Evolutionary conservation across 2,888 invertebrate species (phyloP).

Genomic region (Ceramica pisi): DNA sequence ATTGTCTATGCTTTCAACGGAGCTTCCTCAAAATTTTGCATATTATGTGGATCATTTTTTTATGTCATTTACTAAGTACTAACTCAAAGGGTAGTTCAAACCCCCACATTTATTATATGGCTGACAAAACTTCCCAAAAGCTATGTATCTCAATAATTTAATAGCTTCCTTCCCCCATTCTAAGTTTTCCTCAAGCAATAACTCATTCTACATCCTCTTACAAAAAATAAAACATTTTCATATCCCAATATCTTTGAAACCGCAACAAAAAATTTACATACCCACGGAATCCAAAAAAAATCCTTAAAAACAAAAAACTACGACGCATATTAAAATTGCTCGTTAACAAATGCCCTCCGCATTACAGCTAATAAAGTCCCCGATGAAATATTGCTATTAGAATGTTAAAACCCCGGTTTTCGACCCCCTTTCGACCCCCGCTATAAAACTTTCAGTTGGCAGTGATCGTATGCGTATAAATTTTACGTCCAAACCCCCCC

Average conservation of each 20-base stretch:
- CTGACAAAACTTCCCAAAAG: background rate
- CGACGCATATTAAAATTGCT: constrained; percentile 73
- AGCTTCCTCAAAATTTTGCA: no score
- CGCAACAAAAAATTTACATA: constrained; percentile 46
- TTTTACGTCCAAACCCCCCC: constrained; percentile 76
- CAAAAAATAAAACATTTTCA: constrained; percentile 50
- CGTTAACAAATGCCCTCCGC: constrained; percentile 81
- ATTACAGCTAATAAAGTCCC: constrained; percentile 85
- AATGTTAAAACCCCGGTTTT: constrained; percentile 80
- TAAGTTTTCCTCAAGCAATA: constrained; percentile 32
- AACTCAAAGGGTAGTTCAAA: background rate
- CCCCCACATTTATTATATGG: background rate
- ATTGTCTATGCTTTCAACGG: no score
- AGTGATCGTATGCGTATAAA: constrained; percentile 80
- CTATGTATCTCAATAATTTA: constrained; percentile 12
- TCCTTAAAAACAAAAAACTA: constrained; percentile 61
- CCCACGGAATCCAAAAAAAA: constrained; percentile 58
- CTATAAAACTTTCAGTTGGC: constrained; percentile 84
- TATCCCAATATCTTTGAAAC: constrained; percentile 27
- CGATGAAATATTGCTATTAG: constrained; percentile 85
- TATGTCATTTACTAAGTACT: background rate
- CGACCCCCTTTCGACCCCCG: constrained; percentile 65
- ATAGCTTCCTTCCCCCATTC: constrained; percentile 14
- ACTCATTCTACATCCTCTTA: constrained; percentile 34
- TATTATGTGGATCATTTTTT: background rate